Conservation (phyloP, 92 coral and sea anemone genomes). For the Umimayanthus kanabou region DNA sequence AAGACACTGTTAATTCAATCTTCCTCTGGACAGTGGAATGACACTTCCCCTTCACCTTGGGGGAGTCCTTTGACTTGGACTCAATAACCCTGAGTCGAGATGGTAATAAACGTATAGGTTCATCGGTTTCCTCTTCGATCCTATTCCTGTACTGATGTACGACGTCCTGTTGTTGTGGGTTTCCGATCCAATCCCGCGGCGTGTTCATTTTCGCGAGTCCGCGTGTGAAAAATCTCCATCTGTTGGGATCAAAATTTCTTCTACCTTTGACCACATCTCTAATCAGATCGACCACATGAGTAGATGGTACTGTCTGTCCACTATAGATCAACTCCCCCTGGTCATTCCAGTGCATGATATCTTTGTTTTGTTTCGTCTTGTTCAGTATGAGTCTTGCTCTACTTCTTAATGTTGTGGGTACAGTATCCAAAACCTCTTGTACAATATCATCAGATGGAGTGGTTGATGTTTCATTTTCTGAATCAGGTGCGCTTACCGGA, state of each 20-base stretch:
- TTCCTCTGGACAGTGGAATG: conserved; percentile 2
- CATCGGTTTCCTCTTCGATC: conserved; percentile 1
- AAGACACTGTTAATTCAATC: background rate
- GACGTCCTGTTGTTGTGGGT: conserved; percentile 14
- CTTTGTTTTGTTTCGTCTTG: conserved; percentile 40
- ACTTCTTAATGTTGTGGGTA: conserved; percentile 30
- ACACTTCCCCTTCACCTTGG: background rate
- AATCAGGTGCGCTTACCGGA: no score
- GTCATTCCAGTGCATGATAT: conserved; percentile 50
- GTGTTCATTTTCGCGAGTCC: conserved; percentile 20
- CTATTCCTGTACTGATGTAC: conserved; percentile 16
- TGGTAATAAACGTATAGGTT: background rate
- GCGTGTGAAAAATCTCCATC: conserved; percentile 46
- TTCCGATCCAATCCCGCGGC: conserved; percentile 26
- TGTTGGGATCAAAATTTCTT: conserved; percentile 39
- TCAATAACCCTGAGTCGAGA: background rate
- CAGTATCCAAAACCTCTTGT: conserved; percentile 2
- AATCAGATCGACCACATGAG: conserved; percentile 55
- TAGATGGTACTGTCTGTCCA: conserved; percentile 43
- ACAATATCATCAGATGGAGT: conserved; percentile 9
- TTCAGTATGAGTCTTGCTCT: conserved; percentile 39
- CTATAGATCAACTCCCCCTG: conserved; percentile 46
- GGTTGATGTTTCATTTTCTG: no score
- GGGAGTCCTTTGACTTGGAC: background rate
- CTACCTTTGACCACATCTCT: conserved; percentile 11